These are phyloP conservation scores for Drosophila ezoana DNA, from an alignment of 2,888 invertebrate genomes.

Conservation along the genomic window DNA sequence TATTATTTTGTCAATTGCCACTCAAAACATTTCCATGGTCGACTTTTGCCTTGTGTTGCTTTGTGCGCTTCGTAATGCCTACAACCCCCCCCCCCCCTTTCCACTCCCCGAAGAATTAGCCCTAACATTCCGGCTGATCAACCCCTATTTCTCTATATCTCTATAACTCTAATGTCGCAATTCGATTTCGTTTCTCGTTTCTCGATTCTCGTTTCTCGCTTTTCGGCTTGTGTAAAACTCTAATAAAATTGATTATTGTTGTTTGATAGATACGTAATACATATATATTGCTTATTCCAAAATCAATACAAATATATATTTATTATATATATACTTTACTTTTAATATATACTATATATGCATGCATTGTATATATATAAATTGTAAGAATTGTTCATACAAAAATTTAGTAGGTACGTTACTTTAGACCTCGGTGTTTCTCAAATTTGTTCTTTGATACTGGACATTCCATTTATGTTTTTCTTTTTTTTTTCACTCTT, in stretches of 20 bases:
- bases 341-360: constrained; percentile 69
- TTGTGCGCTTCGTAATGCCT: constrained; percentile 59
- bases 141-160: constrained; percentile 7
- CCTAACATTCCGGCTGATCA: constrained; percentile 12
- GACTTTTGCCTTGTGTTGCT: constrained; percentile 50
- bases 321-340: constrained; percentile 54
- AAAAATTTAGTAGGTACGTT: constrained; percentile 83
- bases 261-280: constrained; percentile 74
- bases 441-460: constrained; percentile 67
- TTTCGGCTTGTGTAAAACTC: constrained; percentile 66
- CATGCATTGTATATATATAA: constrained; percentile 64
- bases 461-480: constrained; percentile 68
- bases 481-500: constrained; percentile 52
- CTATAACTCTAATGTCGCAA: neutral
- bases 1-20: constrained; percentile 16
- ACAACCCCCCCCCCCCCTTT: neutral
- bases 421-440: constrained; percentile 82
- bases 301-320: constrained; percentile 83
- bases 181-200: constrained; percentile 16
- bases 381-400: constrained; percentile 81
- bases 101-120: neutral
- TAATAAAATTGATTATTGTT: constrained; percentile 80
- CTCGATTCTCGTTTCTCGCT: too few species aligned
- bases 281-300: constrained; percentile 83
- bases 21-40: constrained; percentile 57